Evolutionary conservation across 1,140 invertebrate species (phyloP).

Genomic region (Galendromus occidentalis): DNA sequence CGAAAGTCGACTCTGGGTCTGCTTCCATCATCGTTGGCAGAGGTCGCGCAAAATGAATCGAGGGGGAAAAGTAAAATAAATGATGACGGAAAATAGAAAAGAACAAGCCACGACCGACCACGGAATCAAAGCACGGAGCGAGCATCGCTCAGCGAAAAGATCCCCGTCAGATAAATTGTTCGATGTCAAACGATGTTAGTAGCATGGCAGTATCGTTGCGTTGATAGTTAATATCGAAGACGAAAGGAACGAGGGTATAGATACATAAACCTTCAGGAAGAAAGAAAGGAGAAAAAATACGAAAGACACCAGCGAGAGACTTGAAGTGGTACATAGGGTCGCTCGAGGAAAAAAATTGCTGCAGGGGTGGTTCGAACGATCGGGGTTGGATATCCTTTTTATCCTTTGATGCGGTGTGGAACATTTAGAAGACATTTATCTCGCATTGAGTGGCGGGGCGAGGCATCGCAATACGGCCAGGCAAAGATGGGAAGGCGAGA

Average conservation of each 20-base stretch:
- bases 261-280: background rate
- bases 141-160: too few relatives aligned
- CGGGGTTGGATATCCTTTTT: slow-evolving; percentile 9
- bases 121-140: too few relatives aligned
- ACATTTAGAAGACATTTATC: slow-evolving; percentile 12
- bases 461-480: too few relatives aligned
- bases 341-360: background rate
- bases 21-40: too few relatives aligned
- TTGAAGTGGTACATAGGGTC: background rate
- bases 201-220: background rate
- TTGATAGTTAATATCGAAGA: background rate
- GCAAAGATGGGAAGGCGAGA: too few relatives aligned
- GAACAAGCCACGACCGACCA: too few relatives aligned
- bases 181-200: too few relatives aligned
- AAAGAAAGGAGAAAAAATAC: background rate
- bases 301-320: background rate
- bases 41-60: too few relatives aligned
- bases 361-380: background rate
- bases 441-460: background rate
- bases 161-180: too few relatives aligned
- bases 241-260: background rate
- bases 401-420: slow-evolving; percentile 11
- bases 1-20: too few relatives aligned
- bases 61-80: too few relatives aligned
- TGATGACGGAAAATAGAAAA: too few relatives aligned